These are phyloP conservation scores for Ptychodera flava DNA, from an alignment of 35 echinoderm and acorn worm species.

Conservation along the genomic window DNA sequence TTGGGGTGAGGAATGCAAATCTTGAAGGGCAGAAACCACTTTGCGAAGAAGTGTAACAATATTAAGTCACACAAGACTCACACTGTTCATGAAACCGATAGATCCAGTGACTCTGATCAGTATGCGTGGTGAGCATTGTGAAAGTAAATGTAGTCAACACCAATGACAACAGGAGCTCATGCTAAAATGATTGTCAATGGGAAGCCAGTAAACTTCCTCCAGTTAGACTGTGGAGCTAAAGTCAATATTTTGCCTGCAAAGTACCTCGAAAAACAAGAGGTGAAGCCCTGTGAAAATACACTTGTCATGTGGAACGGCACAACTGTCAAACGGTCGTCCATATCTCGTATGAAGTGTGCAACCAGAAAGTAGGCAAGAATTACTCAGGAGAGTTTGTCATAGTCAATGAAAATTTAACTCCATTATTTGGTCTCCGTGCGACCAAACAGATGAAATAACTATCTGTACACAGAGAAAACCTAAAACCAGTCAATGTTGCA, in stretches of 20 bases:
- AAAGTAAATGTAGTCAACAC: neutral
- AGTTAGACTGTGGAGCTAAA: conserved; percentile 19
- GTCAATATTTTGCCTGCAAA: conserved; percentile 18
- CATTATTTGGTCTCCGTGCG: neutral
- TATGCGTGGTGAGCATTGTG: conserved; percentile 1
- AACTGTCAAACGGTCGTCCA: neutral
- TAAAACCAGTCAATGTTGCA: conserved; percentile 8
- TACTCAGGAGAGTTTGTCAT: conserved; percentile 8
- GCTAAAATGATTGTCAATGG: conserved; percentile 4
- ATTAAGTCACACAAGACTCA: no score
- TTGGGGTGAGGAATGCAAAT: conserved; percentile 8
- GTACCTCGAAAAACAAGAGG: neutral
- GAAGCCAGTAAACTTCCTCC: neutral
- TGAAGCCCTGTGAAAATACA: neutral
- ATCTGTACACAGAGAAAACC: conserved; percentile 8
- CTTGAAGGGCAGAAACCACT: conserved; percentile 10
- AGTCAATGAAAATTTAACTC: conserved; percentile 5
- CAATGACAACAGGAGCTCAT: neutral
- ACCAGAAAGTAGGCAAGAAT: conserved; percentile 6
- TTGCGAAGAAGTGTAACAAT: neutral
- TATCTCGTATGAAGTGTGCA: neutral
- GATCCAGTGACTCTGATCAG: neutral
- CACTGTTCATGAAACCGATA: no score
- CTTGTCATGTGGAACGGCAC: conserved; percentile 11
- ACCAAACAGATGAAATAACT: conserved; percentile 13